Evolutionary conservation across 2,113 vertebrate genomes (phyloP).

Genomic region (Spea bombifrons): DNA sequence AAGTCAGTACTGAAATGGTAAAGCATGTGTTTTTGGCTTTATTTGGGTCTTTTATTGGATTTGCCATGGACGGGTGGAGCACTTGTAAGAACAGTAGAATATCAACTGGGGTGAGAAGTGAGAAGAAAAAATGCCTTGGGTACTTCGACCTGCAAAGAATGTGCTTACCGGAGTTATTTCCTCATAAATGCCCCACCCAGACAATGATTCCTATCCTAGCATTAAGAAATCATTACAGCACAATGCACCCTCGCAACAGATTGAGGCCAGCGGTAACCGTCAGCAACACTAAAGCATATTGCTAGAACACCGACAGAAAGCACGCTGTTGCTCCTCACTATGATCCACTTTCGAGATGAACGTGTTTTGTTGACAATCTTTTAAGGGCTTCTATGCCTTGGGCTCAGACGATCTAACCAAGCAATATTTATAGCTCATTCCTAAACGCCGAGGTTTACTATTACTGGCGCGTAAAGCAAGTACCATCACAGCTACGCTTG

Average conservation of each 20-base stretch:
- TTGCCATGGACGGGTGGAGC: no score
- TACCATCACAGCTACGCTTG: constrained; percentile 14
- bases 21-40: no score
- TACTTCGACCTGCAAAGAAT: no score
- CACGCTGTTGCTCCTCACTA: not conserved
- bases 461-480: constrained; percentile 14
- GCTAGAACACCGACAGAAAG: not conserved
- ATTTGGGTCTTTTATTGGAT: no score
- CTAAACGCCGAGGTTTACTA: constrained; percentile 9
- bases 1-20: no score
- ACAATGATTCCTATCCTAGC: no score
- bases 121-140: no score
- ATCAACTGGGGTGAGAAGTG: no score
- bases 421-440: constrained; percentile 31
- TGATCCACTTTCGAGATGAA: not conserved
- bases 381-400: constrained; percentile 25
- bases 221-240: not conserved
- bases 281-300: not conserved
- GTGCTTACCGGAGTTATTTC: no score
- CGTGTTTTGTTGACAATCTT: constrained; percentile 22
- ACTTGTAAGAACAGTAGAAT: no score
- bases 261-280: not conserved
- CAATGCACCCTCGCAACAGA: not conserved
- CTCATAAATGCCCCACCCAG: no score
- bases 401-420: constrained; percentile 10